phyloP scores from a whole-genome alignment of 2,113 vertebrate genomes.

The Aptenodytes forsteri region DNA sequence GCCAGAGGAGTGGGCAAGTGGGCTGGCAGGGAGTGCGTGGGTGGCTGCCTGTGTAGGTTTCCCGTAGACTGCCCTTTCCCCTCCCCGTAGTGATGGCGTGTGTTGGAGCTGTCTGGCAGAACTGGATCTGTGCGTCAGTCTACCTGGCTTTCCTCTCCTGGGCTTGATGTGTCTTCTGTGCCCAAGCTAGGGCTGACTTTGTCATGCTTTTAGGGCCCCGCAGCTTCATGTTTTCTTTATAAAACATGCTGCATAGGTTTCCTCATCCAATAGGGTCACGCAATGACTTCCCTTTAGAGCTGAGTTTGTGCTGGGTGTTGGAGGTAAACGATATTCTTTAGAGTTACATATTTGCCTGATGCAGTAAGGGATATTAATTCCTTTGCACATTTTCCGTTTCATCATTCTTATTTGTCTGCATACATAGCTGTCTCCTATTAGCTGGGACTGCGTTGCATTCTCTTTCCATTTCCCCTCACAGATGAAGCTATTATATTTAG shows the following conservation, averaged over 20 bases:
- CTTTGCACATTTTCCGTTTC: not conserved
- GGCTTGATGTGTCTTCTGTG: not conserved
- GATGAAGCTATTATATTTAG: not conserved
- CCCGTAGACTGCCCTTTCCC: not conserved
- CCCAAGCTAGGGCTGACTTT: not conserved
- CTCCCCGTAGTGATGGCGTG: accelerated
- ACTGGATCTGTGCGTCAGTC: not conserved
- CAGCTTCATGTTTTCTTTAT: too few species aligned
- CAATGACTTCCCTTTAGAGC: not conserved
- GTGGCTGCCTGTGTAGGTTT: not conserved
- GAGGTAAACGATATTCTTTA: not conserved
- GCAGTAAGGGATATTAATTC: not conserved
- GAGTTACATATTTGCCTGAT: not conserved
- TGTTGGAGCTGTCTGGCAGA: not conserved
- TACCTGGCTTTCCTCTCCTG: not conserved
- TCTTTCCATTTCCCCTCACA: not conserved
- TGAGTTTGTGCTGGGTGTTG: not conserved
- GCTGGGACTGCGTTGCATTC: accelerated
- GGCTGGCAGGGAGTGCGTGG: too few species aligned
- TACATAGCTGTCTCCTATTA: not conserved
- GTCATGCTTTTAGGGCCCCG: not conserved
- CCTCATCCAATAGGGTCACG: not conserved
- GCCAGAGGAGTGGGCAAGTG: accelerated
- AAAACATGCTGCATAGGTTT: not conserved
- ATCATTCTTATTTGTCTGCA: not conserved